Evolutionary conservation across 2,888 invertebrate species (phyloP).

Genomic region (Hypolimnas misippus): DNA sequence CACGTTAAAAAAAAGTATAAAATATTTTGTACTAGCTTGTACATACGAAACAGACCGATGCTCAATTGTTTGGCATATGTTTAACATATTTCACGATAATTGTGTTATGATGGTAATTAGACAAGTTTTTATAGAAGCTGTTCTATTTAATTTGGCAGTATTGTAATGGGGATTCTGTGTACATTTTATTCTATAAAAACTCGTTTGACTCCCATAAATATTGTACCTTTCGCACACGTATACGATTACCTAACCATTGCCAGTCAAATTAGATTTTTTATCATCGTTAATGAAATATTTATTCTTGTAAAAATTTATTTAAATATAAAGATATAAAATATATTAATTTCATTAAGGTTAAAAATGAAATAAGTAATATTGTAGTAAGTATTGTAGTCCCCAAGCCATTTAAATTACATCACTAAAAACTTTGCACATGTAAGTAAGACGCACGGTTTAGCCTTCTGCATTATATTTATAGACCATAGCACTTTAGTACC

Average conservation of each 20-base stretch:
- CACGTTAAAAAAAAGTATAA: too few relatives aligned
- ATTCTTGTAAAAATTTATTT: too few relatives aligned
- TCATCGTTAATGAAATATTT: too few relatives aligned
- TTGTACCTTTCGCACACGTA: conserved; percentile 12
- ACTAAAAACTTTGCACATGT: too few relatives aligned
- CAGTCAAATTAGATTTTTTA: background rate
- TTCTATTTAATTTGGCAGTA: too few relatives aligned
- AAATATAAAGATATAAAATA: too few relatives aligned
- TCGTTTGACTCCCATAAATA: background rate
- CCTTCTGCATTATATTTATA: background rate
- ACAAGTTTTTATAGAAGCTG: background rate
- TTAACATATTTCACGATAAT: conserved; percentile 10
- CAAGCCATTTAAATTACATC: too few relatives aligned
- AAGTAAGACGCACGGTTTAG: background rate
- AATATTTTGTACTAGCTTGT: too few relatives aligned
- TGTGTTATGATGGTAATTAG: conserved; percentile 13
- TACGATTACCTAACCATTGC: conserved; percentile 16
- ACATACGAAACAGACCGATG: conserved; percentile 19
- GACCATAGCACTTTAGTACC: background rate
- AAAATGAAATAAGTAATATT: too few relatives aligned
- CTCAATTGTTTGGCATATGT: conserved; percentile 16
- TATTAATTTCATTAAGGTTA: too few relatives aligned
- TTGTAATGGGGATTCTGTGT: too few relatives aligned
- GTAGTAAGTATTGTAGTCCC: too few relatives aligned
- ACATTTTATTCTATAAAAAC: background rate